Conservation (phyloP, 2,888 invertebrate genomes). For the Melanchra persicariae region DNA sequence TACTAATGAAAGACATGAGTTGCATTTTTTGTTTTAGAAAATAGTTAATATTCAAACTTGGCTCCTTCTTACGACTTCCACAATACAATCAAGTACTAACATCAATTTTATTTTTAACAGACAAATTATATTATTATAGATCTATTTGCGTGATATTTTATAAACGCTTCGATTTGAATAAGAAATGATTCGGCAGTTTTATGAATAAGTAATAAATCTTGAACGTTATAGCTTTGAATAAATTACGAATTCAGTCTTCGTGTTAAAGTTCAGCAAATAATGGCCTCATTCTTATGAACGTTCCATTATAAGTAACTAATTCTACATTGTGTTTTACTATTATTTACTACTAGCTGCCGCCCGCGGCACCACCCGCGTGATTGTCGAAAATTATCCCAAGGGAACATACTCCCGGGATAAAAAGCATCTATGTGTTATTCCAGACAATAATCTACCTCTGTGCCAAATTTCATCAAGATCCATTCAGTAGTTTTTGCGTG, state of each 20-base stretch:
- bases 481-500: no score
- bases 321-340: no score
- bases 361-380: no score
- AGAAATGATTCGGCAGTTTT: slow-evolving; percentile 33
- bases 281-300: background rate
- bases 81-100: background rate
- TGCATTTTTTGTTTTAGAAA: background rate
- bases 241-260: slow-evolving; percentile 24
- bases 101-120: background rate
- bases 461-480: no score
- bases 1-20: no score
- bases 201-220: slow-evolving; percentile 47
- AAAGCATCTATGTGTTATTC: no score
- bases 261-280: slow-evolving; percentile 5
- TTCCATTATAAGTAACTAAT: no score
- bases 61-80: background rate
- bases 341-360: no score
- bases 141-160: slow-evolving; percentile 3
- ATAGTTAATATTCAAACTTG: background rate
- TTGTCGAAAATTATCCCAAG: no score
- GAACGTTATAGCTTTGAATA: slow-evolving; percentile 47
- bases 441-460: no score
- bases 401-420: no score
- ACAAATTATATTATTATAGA: background rate
- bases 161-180: slow-evolving; percentile 33